Evolutionary conservation across 2,888 invertebrate genomes (phyloP).

Genomic region (Ariolimax columbianus): DNA sequence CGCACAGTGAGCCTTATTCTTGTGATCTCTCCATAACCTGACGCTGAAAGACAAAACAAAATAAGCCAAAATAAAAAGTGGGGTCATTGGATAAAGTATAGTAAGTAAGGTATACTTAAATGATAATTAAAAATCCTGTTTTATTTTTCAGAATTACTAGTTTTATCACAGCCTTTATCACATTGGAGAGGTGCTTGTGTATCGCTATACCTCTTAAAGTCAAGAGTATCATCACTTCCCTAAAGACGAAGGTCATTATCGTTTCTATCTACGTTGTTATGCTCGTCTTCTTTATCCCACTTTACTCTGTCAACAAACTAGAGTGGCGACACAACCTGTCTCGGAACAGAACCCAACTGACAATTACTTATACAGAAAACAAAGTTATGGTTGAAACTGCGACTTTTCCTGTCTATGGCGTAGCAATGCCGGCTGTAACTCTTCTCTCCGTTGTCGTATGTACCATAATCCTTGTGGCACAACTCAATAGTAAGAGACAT

Average conservation of each 20-base stretch:
- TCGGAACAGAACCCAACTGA: background rate
- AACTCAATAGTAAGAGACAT: conserved; percentile 8
- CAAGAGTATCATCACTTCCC: background rate
- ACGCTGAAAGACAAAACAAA: too few relatives aligned
- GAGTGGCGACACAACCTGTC: background rate
- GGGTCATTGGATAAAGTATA: too few relatives aligned
- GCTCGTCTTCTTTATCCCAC: background rate
- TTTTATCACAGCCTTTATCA: conserved; percentile 17
- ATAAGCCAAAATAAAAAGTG: too few relatives aligned
- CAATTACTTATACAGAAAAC: background rate
- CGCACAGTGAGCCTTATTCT: too few relatives aligned
- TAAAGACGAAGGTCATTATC: background rate
- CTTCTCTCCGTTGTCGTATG: background rate
- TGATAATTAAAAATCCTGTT: background rate
- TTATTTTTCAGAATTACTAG: background rate
- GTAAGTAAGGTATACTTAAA: too few relatives aligned
- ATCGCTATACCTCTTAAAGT: background rate
- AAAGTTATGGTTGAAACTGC: background rate
- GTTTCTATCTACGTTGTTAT: background rate
- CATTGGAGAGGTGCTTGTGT: background rate
- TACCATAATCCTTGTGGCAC: background rate
- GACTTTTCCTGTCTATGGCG: background rate
- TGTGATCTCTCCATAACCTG: too few relatives aligned
- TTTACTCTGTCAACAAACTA: conserved; percentile 12
- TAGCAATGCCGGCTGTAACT: background rate